Evolutionary conservation across 1,140 invertebrate genomes (phyloP), one percentile per base, ranked within the genome.

Genomic region (Hydropsyche tenuis): DNA sequence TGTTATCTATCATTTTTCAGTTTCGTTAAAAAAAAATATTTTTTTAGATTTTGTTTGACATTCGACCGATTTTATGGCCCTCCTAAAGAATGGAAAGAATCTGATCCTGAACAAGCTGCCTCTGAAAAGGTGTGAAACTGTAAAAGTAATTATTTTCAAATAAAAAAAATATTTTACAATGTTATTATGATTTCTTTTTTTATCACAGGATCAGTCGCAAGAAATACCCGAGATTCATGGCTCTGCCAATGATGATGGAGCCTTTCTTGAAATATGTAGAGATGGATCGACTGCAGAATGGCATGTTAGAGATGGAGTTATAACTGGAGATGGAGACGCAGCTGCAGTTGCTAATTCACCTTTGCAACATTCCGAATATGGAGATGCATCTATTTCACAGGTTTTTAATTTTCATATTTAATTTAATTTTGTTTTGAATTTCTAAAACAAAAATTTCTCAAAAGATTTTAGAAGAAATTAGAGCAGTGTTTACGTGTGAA

Each of bases 401-500:
- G 62, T 64, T 14, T 62, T 23, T 5, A 20, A 5, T 51, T 62
- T 18, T 20, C 12, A 5, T 22, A 18, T 22, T 9, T 62, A 23
- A 5, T 62, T 3, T 22, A 23, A 20, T 23, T 5, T 6, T 30
- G 12, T 30, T 30, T 22, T 12, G 11, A 23, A 9, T 11, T 27
- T 62, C 9, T n/a, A n/a, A n/a, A n/a, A n/a, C n/a, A n/a, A n/a
- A n/a, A 27, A 9, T 62, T 62, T 27, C 27, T 48, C 4, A n/a
- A 60, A 64, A 16, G 62, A 64, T 64, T 45, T 81, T 91, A 78
- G 89, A 94, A 79, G 95, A 97, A 84, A 80, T 97, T 0, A 87
- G 88, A 71, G 82, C 90, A 78, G 93, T 95, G 0, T 96, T 97
- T 79, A 93, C 91, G 4, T 86, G 90, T 5, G 91, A 94, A 79